Evolutionary conservation across 2,888 invertebrate genomes (phyloP).

Genomic region (Apeira syringaria): DNA sequence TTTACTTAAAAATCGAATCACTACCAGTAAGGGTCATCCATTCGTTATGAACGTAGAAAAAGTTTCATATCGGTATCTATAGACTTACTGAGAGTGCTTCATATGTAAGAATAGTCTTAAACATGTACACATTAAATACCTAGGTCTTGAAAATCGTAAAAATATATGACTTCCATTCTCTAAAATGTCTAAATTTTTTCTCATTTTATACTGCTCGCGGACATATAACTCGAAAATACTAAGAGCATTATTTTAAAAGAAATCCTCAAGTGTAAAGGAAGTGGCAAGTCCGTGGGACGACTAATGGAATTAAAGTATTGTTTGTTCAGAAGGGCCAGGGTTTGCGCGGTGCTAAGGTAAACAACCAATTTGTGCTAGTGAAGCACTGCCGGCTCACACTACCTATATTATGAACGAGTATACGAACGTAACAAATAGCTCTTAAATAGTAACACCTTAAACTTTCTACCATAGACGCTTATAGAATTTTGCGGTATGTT

Average conservation of each 20-base stretch:
- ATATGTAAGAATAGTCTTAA: no score
- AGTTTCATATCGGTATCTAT: no score
- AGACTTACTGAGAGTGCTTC: no score
- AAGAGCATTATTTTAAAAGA: constrained; percentile 6
- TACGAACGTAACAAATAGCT: constrained; percentile 2
- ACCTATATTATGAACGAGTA: neutral
- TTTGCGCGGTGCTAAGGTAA: constrained; percentile 33
- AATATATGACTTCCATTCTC: no score
- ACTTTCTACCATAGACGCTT: constrained; percentile 8
- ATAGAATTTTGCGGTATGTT: constrained; percentile 8
- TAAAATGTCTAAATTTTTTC: no score
- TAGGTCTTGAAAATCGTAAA: no score
- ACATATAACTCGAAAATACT: constrained; percentile 6
- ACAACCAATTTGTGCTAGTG: constrained; percentile 25
- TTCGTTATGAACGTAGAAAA: no score
- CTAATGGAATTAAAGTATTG: constrained; percentile 55
- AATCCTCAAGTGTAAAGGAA: neutral
- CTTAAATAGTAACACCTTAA: neutral
- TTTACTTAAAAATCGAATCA: no score
- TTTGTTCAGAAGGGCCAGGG: constrained; percentile 49
- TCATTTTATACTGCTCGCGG: no score
- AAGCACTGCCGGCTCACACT: constrained; percentile 1
- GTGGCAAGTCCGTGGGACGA: constrained; percentile 18
- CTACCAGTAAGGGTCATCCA: no score
- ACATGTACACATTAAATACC: no score